These are phyloP conservation scores for Marcusenius ussheri DNA, from an alignment of 2,113 vertebrate species.

Conservation along the genomic window DNA sequence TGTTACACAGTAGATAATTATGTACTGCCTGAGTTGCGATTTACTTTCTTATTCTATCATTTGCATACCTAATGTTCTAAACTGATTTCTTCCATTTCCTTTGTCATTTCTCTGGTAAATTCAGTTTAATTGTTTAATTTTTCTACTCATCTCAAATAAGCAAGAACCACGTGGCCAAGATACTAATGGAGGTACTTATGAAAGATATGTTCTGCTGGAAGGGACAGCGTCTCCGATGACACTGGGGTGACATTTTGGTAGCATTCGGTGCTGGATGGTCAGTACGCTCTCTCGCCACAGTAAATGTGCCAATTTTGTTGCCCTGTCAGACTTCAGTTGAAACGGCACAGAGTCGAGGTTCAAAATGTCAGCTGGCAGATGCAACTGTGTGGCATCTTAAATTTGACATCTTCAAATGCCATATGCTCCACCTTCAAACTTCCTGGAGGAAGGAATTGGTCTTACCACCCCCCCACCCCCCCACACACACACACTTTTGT, in stretches of 20 bases:
- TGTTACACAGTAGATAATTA: too few relatives aligned
- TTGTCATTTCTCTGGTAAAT: neutral
- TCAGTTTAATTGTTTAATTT: neutral
- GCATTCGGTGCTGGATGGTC: neutral
- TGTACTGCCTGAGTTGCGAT: too few relatives aligned
- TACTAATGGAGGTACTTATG: neutral
- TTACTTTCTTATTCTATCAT: neutral
- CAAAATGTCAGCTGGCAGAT: neutral
- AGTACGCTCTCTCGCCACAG: neutral
- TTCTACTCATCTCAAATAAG: neutral
- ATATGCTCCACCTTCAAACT: neutral
- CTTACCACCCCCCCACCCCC: neutral
- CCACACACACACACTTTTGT: neutral
- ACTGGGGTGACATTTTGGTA: neutral
- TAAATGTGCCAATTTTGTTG: neutral
- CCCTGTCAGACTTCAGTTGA: neutral
- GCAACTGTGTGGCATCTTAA: neutral
- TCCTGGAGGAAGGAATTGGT: neutral
- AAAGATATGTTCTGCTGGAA: neutral
- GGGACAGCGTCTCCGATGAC: neutral
- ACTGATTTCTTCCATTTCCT: neutral
- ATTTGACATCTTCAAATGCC: neutral
- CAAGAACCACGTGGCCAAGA: neutral
- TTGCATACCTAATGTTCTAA: neutral
- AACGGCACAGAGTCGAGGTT: neutral